phyloP scores from a whole-genome alignment of 2,888 invertebrate genomes.

The Drosophila sordidapex region DNA sequence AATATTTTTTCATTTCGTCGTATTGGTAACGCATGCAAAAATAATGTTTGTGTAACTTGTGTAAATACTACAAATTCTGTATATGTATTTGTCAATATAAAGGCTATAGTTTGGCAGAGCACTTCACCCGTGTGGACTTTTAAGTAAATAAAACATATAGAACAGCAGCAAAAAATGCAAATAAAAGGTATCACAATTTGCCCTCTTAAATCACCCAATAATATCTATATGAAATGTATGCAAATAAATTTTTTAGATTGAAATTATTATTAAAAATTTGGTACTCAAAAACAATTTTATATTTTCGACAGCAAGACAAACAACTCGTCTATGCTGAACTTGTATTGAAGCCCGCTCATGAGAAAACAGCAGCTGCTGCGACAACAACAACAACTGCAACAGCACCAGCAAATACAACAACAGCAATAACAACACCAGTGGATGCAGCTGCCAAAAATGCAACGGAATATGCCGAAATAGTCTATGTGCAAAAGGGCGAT shows the following conservation, averaged over 20 bases:
- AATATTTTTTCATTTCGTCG: conserved; percentile 38
- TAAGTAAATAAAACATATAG: conserved; percentile 62
- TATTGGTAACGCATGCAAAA: conserved; percentile 60
- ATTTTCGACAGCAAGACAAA: conserved; percentile 86
- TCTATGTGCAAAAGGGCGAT: conserved; percentile 86
- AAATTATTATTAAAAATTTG: background rate
- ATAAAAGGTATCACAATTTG: conserved; percentile 59
- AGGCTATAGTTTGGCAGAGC: conserved; percentile 82
- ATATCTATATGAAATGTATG: background rate
- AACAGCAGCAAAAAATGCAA: conserved; percentile 17
- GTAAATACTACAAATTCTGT: conserved; percentile 42
- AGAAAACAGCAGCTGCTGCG: conserved; percentile 67
- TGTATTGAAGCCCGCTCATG: conserved; percentile 86
- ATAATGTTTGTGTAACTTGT: conserved; percentile 47
- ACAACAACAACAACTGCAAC: conserved; percentile 68
- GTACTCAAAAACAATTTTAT: conserved; percentile 1
- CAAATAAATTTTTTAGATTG: background rate
- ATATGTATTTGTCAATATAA: conserved; percentile 32
- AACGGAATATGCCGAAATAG: conserved; percentile 93
- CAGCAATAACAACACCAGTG: conserved; percentile 56
- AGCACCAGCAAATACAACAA: conserved; percentile 26
- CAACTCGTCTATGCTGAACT: conserved; percentile 91
- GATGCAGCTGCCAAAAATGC: conserved; percentile 86
- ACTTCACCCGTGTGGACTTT: conserved; percentile 82
- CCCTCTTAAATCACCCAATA: conserved; percentile 31